A percentile compares a stretch with the other conserved stretches of the same genome.
Conservation (phyloP, 2,888 invertebrate species). For the Andrena trimmerana region DNA sequence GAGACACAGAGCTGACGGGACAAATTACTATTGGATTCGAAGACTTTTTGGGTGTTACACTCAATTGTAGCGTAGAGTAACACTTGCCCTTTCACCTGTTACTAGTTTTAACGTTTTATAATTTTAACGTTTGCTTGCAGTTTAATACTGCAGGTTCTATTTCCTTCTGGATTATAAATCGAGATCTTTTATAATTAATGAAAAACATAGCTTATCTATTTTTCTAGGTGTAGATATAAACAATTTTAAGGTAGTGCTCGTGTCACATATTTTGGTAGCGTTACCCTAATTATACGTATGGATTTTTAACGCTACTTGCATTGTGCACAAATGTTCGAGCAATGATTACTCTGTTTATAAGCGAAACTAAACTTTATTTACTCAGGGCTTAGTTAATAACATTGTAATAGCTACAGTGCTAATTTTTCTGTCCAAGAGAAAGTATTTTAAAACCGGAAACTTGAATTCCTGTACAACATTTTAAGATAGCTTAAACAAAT, state of each 20-base stretch:
- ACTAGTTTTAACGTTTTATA: slow-evolving; percentile 20
- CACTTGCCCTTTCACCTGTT: background rate
- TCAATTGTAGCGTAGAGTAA: slow-evolving; percentile 89
- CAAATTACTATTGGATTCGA: slow-evolving; percentile 95
- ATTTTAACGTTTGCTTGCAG: background rate
- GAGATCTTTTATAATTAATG: background rate
- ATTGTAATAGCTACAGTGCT: background rate
- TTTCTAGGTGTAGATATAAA: background rate
- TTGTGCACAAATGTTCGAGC: background rate
- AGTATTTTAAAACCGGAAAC: background rate
- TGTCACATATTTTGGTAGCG: background rate
- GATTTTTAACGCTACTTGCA: background rate
- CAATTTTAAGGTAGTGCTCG: background rate
- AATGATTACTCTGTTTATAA: slow-evolving; percentile 1
- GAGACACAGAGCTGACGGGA: slow-evolving; percentile 93
- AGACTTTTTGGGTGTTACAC: slow-evolving; percentile 94
- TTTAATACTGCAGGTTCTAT: background rate
- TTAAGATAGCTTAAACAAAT: background rate
- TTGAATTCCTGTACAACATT: background rate
- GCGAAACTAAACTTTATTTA: background rate
- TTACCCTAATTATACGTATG: background rate
- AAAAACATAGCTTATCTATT: background rate
- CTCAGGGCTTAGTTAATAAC: background rate
- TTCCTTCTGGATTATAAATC: background rate
- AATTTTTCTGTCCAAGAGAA: background rate